Evolutionary conservation across 2,888 invertebrate genomes (phyloP), one percentile per base, ranked within the genome.

Genomic region (Cybosia mesomella): DNA sequence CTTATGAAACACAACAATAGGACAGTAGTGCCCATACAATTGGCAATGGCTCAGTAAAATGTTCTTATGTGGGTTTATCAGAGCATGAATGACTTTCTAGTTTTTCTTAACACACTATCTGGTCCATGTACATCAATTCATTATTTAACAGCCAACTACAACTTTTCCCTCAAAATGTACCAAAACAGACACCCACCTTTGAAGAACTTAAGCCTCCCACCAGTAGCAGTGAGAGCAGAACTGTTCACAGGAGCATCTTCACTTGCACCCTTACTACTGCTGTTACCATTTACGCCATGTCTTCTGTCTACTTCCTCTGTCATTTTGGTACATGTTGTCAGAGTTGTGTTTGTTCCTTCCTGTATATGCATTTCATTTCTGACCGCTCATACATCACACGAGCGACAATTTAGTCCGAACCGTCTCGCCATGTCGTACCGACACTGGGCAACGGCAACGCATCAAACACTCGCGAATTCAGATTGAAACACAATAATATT

Each of bases 151-250:
- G 63, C 66, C 67, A 64, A 67, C 71, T 70, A 55, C 63, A 67
- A 67, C 65, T 77, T 58, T 60, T 43, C 49, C 32, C 43, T 43
- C 49, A 66, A 66, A 53, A n/a, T 49, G 11, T 34, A 22, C 11
- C 7, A 10, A 53, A 34, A 58, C 24, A 62, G 71, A 68, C 71
- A 91, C 90, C 88, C 87, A 97, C 97, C 97, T 96, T 97, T 97
- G 90, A 97, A 97, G 93, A 97, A 97, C 90, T 97, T 97, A 81
- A 97, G 96, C 84, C 97, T 96, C 87, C 97, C 97, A 83, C 97
- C 97, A 88, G 96, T 95, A 76, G 95, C 87, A 84, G 89, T 85
- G 86, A 91, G 86, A 82, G 92, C 84, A 78, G 94, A 87, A 84
- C 85, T 91, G 81, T 88, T 90, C 87, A 94, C 95, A 83, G 92